phyloP scores from a whole-genome alignment of 2,113 vertebrate species.

The Myotis yumanensis region DNA sequence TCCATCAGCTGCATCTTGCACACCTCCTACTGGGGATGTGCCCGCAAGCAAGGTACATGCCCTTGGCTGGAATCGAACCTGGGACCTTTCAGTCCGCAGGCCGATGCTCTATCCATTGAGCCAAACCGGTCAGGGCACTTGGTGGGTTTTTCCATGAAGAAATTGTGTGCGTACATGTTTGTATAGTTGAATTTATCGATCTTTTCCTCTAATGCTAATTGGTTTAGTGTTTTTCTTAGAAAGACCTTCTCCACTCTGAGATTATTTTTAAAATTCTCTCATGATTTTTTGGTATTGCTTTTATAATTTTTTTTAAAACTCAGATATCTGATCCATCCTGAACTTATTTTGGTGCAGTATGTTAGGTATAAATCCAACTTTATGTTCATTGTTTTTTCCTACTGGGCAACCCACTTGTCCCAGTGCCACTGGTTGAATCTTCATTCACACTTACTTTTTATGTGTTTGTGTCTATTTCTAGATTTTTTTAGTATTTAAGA shows the following conservation, averaged over 20 bases:
- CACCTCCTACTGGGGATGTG: too few species aligned
- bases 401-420: not conserved
- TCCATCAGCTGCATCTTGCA: too few species aligned
- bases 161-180: not conserved
- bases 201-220: not conserved
- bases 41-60: too few species aligned
- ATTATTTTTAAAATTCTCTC: not conserved
- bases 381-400: not conserved
- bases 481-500: slow-evolving; percentile 16
- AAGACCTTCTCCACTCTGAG: not conserved
- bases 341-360: not conserved
- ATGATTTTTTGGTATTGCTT: not conserved
- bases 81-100: too few species aligned
- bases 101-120: too few species aligned
- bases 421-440: not conserved
- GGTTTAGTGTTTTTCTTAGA: not conserved
- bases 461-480: not conserved
- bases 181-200: not conserved
- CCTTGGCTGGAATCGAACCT: too few species aligned
- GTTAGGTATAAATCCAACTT: not conserved
- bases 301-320: not conserved
- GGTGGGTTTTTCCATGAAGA: not conserved
- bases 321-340: not conserved
- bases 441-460: not conserved
- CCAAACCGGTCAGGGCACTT: too few species aligned